Conservation (phyloP, 2,113 vertebrate species). For the Amphilophus citrinellus region DNA sequence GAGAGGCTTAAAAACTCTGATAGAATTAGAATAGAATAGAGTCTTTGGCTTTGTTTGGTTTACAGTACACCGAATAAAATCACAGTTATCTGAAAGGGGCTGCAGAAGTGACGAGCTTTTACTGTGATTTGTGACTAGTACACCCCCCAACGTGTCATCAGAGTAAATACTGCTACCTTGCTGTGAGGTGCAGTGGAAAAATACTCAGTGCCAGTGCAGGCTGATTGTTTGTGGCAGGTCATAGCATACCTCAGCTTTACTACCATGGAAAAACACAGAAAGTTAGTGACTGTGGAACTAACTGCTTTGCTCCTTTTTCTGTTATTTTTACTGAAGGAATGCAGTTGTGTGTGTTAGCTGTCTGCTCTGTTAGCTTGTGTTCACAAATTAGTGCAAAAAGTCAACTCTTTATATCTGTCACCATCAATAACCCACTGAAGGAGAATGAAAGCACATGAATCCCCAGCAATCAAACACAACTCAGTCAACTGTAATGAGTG, state of each 20-base stretch:
- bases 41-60: background rate
- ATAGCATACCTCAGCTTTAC: background rate
- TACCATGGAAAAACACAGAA: constrained; percentile 13
- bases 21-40: background rate
- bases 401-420: background rate
- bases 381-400: background rate
- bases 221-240: background rate
- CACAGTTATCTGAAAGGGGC: background rate
- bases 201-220: background rate
- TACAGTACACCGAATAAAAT: background rate
- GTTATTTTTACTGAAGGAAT: background rate
- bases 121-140: background rate
- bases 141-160: background rate
- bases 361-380: background rate
- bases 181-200: constrained; percentile 20
- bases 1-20: background rate
- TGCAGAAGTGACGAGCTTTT: background rate
- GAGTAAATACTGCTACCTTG: constrained; percentile 9
- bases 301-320: background rate
- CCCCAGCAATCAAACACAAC: too few relatives aligned
- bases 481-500: too few relatives aligned
- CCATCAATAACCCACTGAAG: background rate
- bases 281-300: background rate
- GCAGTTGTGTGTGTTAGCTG: background rate
- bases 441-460: background rate